Conservation (phyloP, 2,888 invertebrate species). For the Apeira syringaria region DNA sequence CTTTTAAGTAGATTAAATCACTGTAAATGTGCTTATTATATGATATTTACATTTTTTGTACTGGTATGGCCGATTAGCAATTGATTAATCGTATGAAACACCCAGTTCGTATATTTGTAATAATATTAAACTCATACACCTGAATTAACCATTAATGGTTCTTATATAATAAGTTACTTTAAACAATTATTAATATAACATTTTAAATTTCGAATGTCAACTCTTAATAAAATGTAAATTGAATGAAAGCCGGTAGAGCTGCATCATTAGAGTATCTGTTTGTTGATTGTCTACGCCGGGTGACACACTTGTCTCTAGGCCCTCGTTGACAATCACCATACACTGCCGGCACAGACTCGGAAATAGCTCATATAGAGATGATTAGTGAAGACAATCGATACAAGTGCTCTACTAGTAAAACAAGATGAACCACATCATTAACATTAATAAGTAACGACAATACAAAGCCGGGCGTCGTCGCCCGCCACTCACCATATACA, state of each 20-base stretch:
- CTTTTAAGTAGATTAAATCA: constrained; percentile 72
- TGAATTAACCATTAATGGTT: constrained; percentile 23
- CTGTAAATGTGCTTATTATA: constrained; percentile 62
- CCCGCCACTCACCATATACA: constrained; percentile 18
- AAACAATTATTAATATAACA: constrained; percentile 54
- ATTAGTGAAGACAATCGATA: constrained; percentile 30
- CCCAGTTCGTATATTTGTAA: constrained; percentile 60
- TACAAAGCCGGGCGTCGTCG: constrained; percentile 10
- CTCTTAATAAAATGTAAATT: constrained; percentile 62
- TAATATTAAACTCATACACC: constrained; percentile 52
- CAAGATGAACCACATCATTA: constrained; percentile 19
- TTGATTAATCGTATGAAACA: constrained; percentile 55
- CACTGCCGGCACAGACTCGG: constrained; percentile 37
- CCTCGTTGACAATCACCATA: constrained; percentile 3
- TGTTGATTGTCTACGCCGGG: background rate
- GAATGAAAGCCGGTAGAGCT: constrained; percentile 45
- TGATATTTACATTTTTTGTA: constrained; percentile 79
- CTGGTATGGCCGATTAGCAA: constrained; percentile 74
- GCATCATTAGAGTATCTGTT: constrained; percentile 15
- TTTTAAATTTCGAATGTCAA: constrained; percentile 58
- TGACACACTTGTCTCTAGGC: background rate
- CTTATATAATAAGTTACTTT: constrained; percentile 28
- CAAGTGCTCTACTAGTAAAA: constrained; percentile 45
- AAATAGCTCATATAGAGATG: constrained; percentile 34
- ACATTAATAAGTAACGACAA: constrained; percentile 28